phyloP scores from a whole-genome alignment of 2,888 invertebrate genomes.

The Cremastinae sp. region DNA sequence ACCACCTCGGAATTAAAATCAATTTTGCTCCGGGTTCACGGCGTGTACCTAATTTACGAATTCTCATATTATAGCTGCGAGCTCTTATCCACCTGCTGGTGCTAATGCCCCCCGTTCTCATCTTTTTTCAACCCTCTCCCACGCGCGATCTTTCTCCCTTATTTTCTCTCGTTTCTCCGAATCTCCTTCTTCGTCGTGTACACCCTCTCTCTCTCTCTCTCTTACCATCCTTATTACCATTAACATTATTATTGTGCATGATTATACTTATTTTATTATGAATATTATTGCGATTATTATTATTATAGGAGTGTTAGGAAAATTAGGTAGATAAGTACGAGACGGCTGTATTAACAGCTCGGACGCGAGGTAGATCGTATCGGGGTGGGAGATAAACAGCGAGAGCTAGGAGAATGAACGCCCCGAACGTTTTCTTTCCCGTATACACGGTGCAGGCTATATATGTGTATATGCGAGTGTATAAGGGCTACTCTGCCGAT shows the following conservation, averaged over 20 bases:
- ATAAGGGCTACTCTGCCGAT: conserved; percentile 42
- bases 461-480: too few relatives aligned
- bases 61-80: conserved; percentile 53
- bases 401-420: conserved; percentile 54
- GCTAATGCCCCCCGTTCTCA: conserved; percentile 12
- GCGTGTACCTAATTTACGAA: conserved; percentile 67
- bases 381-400: conserved; percentile 38
- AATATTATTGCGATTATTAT: conserved; percentile 49
- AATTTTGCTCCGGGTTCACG: conserved; percentile 60
- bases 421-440: conserved; percentile 31
- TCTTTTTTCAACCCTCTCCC: conserved; percentile 30
- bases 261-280: conserved; percentile 42
- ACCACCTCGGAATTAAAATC: conserved; percentile 70
- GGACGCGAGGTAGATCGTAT: conserved; percentile 56
- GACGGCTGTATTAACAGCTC: conserved; percentile 49
- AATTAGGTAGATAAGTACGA: conserved; percentile 53
- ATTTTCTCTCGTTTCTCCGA: conserved; percentile 30
- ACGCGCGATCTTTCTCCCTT: conserved; percentile 24
- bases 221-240: conserved; percentile 24
- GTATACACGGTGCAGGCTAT: too few relatives aligned
- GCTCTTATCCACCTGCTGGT: conserved; percentile 48
- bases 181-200: conserved; percentile 36
- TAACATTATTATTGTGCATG: conserved; percentile 40
- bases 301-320: conserved; percentile 26
- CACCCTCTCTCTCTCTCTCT: conserved; percentile 22